Conservation (phyloP, 1,140 invertebrate species). For the Nixonia krombeini region DNA sequence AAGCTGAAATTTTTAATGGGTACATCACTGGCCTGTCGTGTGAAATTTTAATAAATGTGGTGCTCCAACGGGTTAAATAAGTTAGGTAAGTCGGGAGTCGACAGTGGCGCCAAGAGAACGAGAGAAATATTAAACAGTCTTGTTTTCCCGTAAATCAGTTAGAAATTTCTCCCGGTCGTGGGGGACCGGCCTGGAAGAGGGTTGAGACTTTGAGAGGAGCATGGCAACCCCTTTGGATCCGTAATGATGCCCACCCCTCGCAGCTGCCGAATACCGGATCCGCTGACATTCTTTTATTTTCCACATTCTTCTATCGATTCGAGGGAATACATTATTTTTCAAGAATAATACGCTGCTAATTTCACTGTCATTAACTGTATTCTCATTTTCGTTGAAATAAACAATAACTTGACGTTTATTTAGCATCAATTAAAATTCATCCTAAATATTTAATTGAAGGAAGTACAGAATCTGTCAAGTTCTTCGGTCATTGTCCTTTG, state of each 20-base stretch:
- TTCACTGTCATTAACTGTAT: not conserved
- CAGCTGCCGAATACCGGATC: conserved; percentile 47
- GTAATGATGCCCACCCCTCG: conserved; percentile 58
- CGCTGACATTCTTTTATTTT: conserved; percentile 25
- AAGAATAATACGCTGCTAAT: too few species aligned
- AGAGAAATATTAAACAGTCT: conserved; percentile 71
- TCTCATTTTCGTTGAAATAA: conserved; percentile 6
- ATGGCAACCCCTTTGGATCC: conserved; percentile 57
- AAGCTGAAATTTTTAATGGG: conserved; percentile 48
- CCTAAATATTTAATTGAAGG: too few species aligned
- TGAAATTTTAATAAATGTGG: conserved; percentile 61
- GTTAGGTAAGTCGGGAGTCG: conserved; percentile 59
- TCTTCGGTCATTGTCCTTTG: too few species aligned
- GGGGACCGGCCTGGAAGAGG: conserved; percentile 49
- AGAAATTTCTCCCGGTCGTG: conserved; percentile 63
- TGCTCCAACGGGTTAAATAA: conserved; percentile 58
- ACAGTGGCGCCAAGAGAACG: conserved; percentile 64
- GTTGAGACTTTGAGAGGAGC: conserved; percentile 56
- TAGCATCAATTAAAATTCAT: not conserved
- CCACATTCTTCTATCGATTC: conserved; percentile 10
- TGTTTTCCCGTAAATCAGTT: conserved; percentile 72
- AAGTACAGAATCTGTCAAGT: too few species aligned
- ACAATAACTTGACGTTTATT: not conserved
- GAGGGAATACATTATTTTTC: not conserved
- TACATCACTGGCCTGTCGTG: conserved; percentile 52